Evolutionary conservation across 2,888 invertebrate species (phyloP).

Genomic region (Drosophila lacicola): DNA sequence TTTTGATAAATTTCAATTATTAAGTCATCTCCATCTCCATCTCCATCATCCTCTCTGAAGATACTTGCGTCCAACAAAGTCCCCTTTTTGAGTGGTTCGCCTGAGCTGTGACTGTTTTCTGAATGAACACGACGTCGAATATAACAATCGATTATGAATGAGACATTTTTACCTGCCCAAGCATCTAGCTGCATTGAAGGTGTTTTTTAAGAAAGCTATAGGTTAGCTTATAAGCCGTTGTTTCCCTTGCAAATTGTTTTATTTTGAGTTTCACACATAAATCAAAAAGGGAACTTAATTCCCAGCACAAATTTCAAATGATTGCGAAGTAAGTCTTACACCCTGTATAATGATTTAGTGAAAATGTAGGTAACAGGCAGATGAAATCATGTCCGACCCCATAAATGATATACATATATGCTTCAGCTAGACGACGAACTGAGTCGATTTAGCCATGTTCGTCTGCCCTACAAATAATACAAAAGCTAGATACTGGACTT

Average conservation of each 20-base stretch:
- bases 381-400: no score
- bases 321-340: not conserved
- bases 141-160: constrained; percentile 47
- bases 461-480: no score
- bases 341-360: not conserved
- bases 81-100: not conserved
- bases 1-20: constrained; percentile 75
- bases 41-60: constrained; percentile 2
- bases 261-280: constrained; percentile 35
- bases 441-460: no score
- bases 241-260: no score
- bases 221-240: constrained; percentile 6
- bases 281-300: constrained; percentile 31
- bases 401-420: no score
- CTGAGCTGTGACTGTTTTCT: constrained; percentile 18
- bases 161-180: constrained; percentile 11
- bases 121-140: constrained; percentile 46
- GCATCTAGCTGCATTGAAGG: not conserved
- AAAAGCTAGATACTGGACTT: no score
- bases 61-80: not conserved
- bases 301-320: not conserved
- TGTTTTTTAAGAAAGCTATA: constrained; percentile 30
- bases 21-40: constrained; percentile 60
- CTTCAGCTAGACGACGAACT: no score
- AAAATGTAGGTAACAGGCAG: no score